Conservation (phyloP, 2,113 vertebrate species). For the Menura novaehollandiae region DNA sequence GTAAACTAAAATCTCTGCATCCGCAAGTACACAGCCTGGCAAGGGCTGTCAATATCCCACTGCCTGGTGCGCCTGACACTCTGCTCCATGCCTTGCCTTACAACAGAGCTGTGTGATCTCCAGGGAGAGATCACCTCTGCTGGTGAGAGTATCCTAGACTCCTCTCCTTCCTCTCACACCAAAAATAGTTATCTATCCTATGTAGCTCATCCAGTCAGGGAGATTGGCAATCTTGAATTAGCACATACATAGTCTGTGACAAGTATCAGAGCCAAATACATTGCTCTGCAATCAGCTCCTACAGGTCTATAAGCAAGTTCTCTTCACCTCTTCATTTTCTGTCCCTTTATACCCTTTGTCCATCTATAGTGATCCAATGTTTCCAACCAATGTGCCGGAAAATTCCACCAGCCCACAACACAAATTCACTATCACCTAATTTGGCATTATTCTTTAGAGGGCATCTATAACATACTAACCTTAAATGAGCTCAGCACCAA, state of each 20-base stretch:
- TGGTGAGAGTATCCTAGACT: background rate
- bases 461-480: background rate
- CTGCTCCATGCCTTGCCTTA: background rate
- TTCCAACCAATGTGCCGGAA: background rate
- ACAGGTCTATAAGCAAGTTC: background rate
- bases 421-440: background rate
- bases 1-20: background rate
- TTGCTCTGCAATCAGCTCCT: background rate
- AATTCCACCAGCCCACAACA: background rate
- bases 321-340: background rate
- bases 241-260: background rate
- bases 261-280: background rate
- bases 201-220: background rate
- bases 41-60: background rate
- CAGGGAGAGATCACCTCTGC: background rate
- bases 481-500: background rate
- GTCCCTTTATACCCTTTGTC: background rate
- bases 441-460: background rate
- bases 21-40: background rate
- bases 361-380: fast-evolving
- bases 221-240: background rate
- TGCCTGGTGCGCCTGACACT: background rate
- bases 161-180: background rate
- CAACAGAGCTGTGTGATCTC: background rate
- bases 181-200: background rate